Base-by-base conservation (phyloP, 1,140 invertebrate species). In the Aphelenchoides fujianensis region DNA sequence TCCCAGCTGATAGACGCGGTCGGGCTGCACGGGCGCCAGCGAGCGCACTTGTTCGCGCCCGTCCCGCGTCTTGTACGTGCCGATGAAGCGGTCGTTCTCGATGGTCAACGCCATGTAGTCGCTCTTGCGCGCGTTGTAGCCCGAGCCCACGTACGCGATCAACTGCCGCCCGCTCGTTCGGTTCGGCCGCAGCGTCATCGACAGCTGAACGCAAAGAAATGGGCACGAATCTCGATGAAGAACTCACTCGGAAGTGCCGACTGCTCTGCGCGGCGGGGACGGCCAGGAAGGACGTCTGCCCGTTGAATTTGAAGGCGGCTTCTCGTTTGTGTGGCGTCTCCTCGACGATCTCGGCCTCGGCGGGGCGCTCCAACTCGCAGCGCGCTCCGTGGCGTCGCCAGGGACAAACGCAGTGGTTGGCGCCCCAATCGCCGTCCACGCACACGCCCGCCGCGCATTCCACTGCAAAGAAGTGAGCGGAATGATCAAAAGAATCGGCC, bases 401-500 rank as follows among this genome's bases (percentile, higher is more conserved):
- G 9, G 79, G 79, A 55, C 79, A 81, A 23, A 82, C 66, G 55
- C 79, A 81, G 54, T 74, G 54, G n/a, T 52, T 55, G 2, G n/a
- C 28, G 12, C 69, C 69, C 62, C 67, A 74, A 16, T 72, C 68
- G 30, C 64, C 63, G 7, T 82, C 72, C 1, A 74, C 2, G 54
- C 79, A 82, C n/a, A 71, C 54, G 19, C 79, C 80, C 48, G 62
- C 36, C 34, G 54, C 67, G 48, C 79, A 82, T 9, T 62, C 67
- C n/a, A 70, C 79, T 80, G 19, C 35, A 77, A 69, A 12, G 23
- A 48, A 48, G 23, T 23, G 12, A 12, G 23, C 41, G 12, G 23
- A 12, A 12, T 48, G 23, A 12, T 23, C 23, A 12, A 12, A 23
- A 12, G 12, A 12, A 48, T 12, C 12, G 12, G 41, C 23, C 5